Percentiles rank a stretch among this genome's conserved stretches.
phyloP scores from a whole-genome alignment of 2,797 vertebrate species.

The Heteromormyrus szaboi region DNA sequence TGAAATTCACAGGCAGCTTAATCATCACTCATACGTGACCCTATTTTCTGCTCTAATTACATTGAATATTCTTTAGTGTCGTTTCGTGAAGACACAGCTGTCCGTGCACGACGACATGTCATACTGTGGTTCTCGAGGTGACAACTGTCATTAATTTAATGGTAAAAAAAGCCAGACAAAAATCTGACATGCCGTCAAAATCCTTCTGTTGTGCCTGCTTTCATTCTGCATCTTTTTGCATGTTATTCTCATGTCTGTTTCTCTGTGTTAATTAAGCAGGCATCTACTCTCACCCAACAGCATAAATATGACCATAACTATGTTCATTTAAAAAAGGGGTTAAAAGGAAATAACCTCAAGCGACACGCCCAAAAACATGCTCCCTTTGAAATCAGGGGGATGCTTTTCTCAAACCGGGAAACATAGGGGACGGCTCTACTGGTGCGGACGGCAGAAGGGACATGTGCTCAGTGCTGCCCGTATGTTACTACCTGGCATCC shows the following conservation, averaged over 20 bases:
- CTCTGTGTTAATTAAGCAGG: not conserved
- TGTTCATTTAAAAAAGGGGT: not conserved
- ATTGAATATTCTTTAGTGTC: not conserved
- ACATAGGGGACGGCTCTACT: not conserved
- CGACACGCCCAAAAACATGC: not conserved
- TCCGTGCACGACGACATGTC: not conserved
- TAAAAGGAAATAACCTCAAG: not conserved
- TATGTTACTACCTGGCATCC: slow-evolving; percentile 42
- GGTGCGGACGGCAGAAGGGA: not conserved
- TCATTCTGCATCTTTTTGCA: not conserved
- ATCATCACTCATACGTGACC: not conserved
- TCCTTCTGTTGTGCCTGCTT: not conserved
- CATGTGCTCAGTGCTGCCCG: slow-evolving; percentile 1
- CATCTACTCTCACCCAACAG: not conserved
- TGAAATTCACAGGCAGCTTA: not conserved
- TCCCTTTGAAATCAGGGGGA: not conserved
- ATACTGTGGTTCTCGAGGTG: not conserved
- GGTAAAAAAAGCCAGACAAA: not conserved
- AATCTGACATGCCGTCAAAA: not conserved
- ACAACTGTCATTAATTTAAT: not conserved
- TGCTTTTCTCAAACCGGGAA: not conserved
- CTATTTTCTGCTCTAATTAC: not conserved
- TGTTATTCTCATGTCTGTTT: not conserved
- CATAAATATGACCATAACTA: not conserved
- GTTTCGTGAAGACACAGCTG: not conserved